Base-by-base conservation (phyloP, 2,113 vertebrate genomes). In the Arvicanthis niloticus region DNA sequence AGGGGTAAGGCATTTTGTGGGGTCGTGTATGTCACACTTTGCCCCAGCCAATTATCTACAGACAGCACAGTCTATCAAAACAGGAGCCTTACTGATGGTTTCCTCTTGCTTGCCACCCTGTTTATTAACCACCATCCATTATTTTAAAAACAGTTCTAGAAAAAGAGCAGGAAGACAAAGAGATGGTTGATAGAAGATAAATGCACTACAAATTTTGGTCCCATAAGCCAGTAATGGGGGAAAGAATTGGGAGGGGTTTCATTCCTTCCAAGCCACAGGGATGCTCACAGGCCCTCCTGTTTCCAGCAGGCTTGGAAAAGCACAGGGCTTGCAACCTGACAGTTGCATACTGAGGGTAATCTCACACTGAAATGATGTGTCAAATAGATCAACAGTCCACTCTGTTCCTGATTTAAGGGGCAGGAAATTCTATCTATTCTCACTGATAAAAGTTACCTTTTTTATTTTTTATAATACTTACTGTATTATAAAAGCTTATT, bases 111-210 rank as follows among this genome's bases (percentile, higher is more conserved):
- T 93, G 95, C 75, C 94, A 85, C 67, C 62, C 56, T 76, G 51
- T 81, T 96, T 95, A 96, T 95, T 96, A 97, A 96, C 89, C 81
- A 91, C 19, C 53, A 95, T 93, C 76, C 19, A 78, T 96, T 97
- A 93, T 87, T 97, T 97, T 90, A 15, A 92, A 93, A 94, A 96
- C 65, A 95, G 88, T 91, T 96, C 70, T 93, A 56, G 58, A 94
- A 95, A 73, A 92, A 91, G 76, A 90, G 75, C 16, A 53, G 80
- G 77, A 87, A 80, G 95, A 89, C 78, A 94, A 94, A 93, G 86
- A 77, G 26, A 86, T 62, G 21, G 40, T 40, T 67, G 80, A 73
- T 22, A 45, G 11, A 37, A 90, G 89, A 96, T 84, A 91, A 94
- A 95, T 26, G 21, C 40, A 92, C 62, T 19, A 1, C 4, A 42